phyloP scores from a whole-genome alignment of 2,888 invertebrate genomes.

The Teinopalpus imperialis region DNA sequence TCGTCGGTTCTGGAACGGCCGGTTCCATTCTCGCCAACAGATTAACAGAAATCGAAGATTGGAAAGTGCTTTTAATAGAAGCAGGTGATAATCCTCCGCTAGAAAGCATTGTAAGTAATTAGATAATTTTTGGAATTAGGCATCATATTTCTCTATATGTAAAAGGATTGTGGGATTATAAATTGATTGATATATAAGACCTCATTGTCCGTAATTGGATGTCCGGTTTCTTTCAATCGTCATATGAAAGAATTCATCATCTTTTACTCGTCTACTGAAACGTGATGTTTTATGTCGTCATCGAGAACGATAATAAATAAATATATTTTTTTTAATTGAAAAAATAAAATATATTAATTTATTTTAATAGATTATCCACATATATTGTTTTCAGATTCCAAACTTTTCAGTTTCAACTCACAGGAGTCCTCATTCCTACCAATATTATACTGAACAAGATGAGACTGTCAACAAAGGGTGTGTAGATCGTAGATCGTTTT shows the following conservation, averaged over 20 bases:
- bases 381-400: conserved; percentile 64
- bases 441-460: conserved; percentile 64
- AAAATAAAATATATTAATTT: neutral
- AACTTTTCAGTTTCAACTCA: conserved; percentile 59
- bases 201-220: too few relatives aligned
- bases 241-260: too few relatives aligned
- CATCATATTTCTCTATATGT: too few relatives aligned
- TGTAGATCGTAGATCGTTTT: conserved; percentile 51
- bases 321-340: too few relatives aligned
- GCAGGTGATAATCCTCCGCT: conserved; percentile 65
- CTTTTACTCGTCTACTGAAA: too few relatives aligned
- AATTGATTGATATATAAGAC: too few relatives aligned
- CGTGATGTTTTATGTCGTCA: too few relatives aligned
- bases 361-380: too few relatives aligned
- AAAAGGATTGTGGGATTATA: too few relatives aligned
- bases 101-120: conserved; percentile 58
- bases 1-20: conserved; percentile 66
- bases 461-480: conserved; percentile 52
- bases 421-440: conserved; percentile 49
- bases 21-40: conserved; percentile 64
- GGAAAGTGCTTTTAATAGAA: conserved; percentile 69
- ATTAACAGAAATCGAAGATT: conserved; percentile 53
- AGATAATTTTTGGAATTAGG: too few relatives aligned
- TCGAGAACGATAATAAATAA: too few relatives aligned
- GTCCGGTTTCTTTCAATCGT: too few relatives aligned